Percentiles rank a stretch among this genome's conserved stretches.
Evolutionary conservation across 1,140 invertebrate species (phyloP).

Genomic region (Thaumatotibia leucotreta): DNA sequence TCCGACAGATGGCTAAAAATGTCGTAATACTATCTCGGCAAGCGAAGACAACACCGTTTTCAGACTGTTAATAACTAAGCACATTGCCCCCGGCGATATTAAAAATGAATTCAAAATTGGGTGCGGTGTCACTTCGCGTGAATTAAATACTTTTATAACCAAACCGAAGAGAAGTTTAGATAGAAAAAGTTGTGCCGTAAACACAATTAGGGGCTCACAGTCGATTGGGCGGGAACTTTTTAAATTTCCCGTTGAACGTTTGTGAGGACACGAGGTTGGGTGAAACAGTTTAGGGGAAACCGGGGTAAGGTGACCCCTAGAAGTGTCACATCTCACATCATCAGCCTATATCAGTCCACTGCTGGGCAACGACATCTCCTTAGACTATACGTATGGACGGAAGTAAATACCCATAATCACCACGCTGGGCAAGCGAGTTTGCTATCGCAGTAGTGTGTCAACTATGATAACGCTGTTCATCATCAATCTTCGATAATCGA

Average conservation of each 20-base stretch:
- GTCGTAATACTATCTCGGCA: not conserved
- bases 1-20: too few species aligned
- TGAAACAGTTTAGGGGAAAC: not conserved
- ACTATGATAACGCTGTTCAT: too few species aligned
- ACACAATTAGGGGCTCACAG: not conserved
- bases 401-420: too few species aligned
- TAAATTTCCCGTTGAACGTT: not conserved
- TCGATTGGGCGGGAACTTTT: conserved; percentile 8
- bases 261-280: not conserved
- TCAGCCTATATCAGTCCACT: too few species aligned
- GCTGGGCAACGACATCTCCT: too few species aligned
- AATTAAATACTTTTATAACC: conserved; percentile 12
- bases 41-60: not conserved
- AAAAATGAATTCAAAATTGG: conserved; percentile 8
- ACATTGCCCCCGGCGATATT: not conserved
- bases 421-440: too few species aligned
- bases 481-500: too few species aligned
- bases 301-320: not conserved
- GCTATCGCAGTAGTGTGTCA: too few species aligned
- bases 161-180: not conserved
- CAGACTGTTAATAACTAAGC: not conserved
- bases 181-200: conserved; percentile 2
- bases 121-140: not conserved
- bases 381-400: too few species aligned
- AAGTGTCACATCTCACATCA: too few species aligned